Base-by-base conservation (phyloP, 2,113 vertebrate species). In the Spheniscus mendiculus region DNA sequence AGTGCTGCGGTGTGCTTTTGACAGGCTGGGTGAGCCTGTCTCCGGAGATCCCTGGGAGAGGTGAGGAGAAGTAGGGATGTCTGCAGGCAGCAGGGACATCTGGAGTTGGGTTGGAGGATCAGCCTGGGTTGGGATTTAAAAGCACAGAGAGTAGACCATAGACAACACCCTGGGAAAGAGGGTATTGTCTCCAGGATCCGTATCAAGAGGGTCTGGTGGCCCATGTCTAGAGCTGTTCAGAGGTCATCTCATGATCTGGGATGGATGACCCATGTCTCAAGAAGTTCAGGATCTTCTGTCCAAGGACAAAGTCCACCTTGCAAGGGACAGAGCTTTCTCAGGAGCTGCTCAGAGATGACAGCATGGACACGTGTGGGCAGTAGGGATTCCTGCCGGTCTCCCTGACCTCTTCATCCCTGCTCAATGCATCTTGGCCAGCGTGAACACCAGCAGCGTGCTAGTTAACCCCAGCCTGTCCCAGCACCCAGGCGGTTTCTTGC, bases 351-450 rank as follows among this genome's bases (percentile, higher is more conserved):
- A 10, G 36, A 58, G 62, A 18, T 0, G 2, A 6, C 5, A 6
- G 22, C 3, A 4, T n/a, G 58, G 53, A 40, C 38, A 52, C 15
- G 16, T 23, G 58, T 1, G 10, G 58, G 52, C 56, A 32, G 47
- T 3, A 34, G 36, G 17, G 40, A 14, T 50, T 85, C 15, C 27
- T 45, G 40, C 52, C 1, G 1, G 5, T 67, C 34, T 67, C 61
- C 29, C 18, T 5, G 2, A 27, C 16, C 30, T 77, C 45, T 42
- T 81, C 73, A 44, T 3, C 23, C 11, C n/a, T 73, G 52, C 87
- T 82, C 44, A 21, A 4, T 0, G 3, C 19, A 1, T 63, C 80
- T n/a, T 34, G 40, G 61, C 74, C 71, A 65, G 30, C 1, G 0
- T 32, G 63, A 73, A 6, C 69, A 56, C 18, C 26, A 67, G 30